These are phyloP conservation scores for Microcebus jonahi DNA, from an alignment of 2,113 vertebrate species.

Conservation along the genomic window DNA sequence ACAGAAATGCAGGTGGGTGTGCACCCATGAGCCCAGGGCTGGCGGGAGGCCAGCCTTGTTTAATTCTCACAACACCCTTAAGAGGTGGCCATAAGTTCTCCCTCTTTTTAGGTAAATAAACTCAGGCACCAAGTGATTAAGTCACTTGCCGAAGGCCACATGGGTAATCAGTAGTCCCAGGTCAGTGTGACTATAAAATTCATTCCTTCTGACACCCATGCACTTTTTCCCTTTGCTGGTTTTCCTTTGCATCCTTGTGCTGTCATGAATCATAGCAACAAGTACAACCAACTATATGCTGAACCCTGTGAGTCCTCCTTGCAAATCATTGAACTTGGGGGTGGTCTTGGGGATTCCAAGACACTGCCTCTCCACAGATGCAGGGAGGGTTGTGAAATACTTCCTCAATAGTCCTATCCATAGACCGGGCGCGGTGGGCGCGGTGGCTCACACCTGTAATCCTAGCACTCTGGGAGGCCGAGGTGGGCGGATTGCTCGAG, in stretches of 20 bases:
- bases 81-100: not conserved
- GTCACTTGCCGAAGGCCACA: not conserved
- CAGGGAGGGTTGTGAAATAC: not conserved
- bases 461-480: no score
- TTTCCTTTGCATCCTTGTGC: not conserved
- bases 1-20: not conserved
- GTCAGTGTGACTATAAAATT: not conserved
- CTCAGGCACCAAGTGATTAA: not conserved
- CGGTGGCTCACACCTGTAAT: no score
- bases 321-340: not conserved
- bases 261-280: not conserved
- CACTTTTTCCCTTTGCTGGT: not conserved
- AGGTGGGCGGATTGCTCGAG: no score
- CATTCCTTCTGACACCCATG: not conserved
- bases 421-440: no score
- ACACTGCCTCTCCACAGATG: not conserved
- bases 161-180: not conserved
- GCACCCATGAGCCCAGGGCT: not conserved
- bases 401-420: not conserved
- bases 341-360: not conserved
- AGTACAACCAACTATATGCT: not conserved
- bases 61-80: not conserved
- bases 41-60: not conserved
- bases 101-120: constrained; percentile 12
- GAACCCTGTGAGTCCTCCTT: not conserved